phyloP scores from a whole-genome alignment of 37 sponge, comb jelly and placozoan genomes.

The Mnemiopsis leidyi region DNA sequence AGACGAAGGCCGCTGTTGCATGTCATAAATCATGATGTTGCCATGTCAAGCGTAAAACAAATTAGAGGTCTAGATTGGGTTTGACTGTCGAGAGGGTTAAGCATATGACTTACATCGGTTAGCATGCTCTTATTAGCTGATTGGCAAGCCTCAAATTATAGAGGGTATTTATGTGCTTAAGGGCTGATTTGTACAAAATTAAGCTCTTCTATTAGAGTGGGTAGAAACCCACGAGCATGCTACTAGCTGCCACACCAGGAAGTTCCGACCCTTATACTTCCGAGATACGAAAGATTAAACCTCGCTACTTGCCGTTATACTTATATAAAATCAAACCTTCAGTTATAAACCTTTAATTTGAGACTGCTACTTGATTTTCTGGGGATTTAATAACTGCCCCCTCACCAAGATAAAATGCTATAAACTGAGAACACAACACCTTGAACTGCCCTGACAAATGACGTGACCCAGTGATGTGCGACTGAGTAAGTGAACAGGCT shows the following conservation, averaged over 20 bases:
- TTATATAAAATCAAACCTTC: no score
- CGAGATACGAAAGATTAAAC: not conserved
- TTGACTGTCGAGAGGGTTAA: not conserved
- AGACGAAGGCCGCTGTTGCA: not conserved
- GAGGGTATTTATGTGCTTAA: conserved; percentile 53
- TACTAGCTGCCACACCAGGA: not conserved
- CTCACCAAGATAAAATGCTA: no score
- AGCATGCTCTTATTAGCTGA: conserved; percentile 45
- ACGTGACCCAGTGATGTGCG: no score
- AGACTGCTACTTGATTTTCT: no score
- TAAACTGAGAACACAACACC: no score
- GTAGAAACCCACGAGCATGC: no score
- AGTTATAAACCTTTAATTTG: no score
- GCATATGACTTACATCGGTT: not conserved
- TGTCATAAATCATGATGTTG: no score
- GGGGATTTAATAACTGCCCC: no score
- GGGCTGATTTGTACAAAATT: not conserved
- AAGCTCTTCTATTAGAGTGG: not conserved
- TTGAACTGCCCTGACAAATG: no score
- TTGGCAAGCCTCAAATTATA: not conserved
- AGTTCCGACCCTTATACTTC: not conserved
- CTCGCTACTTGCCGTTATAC: no score
- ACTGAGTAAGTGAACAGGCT: no score
- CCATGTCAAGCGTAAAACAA: not conserved
- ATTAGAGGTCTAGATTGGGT: not conserved